phyloP scores from a whole-genome alignment of 2,113 vertebrate genomes.

The Notarius quadriscutis region DNA sequence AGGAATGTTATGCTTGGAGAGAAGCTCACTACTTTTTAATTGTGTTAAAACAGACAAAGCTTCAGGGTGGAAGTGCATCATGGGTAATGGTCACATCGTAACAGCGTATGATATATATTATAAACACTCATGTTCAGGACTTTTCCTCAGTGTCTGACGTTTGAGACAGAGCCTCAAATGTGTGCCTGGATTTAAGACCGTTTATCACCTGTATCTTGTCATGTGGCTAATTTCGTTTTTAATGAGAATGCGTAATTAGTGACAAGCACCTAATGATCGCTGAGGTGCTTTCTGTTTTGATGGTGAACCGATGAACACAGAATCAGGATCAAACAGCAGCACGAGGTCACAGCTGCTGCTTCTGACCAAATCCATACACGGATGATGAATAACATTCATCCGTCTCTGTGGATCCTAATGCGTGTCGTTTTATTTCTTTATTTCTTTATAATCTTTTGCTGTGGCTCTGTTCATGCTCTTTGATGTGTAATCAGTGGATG shows the following conservation, averaged over 20 bases:
- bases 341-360: neutral
- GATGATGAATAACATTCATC: conserved; percentile 18
- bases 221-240: no score
- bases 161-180: neutral
- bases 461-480: conserved; percentile 2
- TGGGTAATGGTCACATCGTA: neutral
- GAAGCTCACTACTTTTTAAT: neutral
- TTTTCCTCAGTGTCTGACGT: neutral
- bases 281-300: conserved; percentile 4
- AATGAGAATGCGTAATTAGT: neutral
- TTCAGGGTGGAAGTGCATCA: neutral
- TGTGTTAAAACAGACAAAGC: neutral
- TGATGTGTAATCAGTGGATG: conserved; percentile 38
- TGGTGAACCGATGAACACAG: neutral
- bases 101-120: neutral
- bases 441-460: neutral
- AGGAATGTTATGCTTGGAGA: neutral
- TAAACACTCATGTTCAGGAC: neutral
- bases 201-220: neutral
- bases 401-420: conserved; percentile 4
- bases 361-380: conserved; percentile 2
- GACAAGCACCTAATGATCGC: neutral
- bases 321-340: conserved; percentile 27
- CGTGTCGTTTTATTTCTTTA: neutral
- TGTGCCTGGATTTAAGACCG: neutral